Conservation (phyloP, 1,140 invertebrate species). For the Drosophila sturtevanti region DNA sequence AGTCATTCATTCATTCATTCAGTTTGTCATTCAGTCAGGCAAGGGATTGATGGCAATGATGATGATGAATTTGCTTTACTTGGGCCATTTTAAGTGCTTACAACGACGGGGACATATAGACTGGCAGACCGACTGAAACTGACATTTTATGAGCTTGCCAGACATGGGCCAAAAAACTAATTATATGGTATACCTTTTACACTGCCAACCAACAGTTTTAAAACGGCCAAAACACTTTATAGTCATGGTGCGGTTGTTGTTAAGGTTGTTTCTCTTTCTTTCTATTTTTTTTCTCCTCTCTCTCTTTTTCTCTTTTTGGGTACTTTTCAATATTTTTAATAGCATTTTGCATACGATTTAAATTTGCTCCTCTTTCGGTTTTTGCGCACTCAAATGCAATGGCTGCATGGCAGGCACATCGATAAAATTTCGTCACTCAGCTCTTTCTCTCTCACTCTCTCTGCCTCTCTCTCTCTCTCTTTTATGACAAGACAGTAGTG, state of each 20-base stretch:
- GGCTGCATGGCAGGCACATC: conserved; percentile 41
- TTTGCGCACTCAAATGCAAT: conserved; percentile 2
- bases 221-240: conserved; percentile 18
- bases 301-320: not conserved
- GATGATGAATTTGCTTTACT: conserved; percentile 10
- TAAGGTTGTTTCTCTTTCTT: no score
- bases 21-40: not conserved
- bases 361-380: conserved; percentile 18
- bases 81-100: conserved; percentile 41
- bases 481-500: conserved; percentile 36
- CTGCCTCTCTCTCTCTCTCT: not conserved
- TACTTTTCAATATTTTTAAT: conserved; percentile 56
- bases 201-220: not conserved
- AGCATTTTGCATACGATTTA: conserved; percentile 66
- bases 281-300: not conserved
- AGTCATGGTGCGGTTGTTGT: conserved; percentile 10
- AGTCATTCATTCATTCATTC: conserved; percentile 10
- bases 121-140: not conserved
- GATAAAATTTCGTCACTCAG: conserved; percentile 32
- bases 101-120: conserved; percentile 6
- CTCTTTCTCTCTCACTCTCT: not conserved
- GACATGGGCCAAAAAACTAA: conserved; percentile 56
- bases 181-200: conserved; percentile 23
- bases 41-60: conserved; percentile 35
- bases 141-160: conserved; percentile 28